Conservation (phyloP, 2,113 vertebrate species). For the Daboia siamensis region DNA sequence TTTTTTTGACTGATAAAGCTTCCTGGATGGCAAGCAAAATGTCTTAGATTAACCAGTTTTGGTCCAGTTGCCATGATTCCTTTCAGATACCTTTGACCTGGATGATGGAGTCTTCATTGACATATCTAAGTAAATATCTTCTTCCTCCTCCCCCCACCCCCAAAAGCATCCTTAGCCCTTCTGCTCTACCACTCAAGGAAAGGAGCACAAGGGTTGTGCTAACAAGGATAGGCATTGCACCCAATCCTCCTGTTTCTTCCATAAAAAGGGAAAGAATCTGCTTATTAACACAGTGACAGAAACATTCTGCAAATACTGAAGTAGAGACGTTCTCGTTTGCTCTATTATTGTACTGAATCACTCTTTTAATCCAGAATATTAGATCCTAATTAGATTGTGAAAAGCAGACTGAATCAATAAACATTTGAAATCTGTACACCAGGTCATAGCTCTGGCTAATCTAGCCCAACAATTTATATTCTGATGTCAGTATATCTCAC, state of each 20-base stretch:
- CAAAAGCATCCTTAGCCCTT: not conserved
- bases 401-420: not conserved
- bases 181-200: not conserved
- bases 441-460: not conserved
- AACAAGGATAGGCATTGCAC: not conserved
- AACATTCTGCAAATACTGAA: not conserved
- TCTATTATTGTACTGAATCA: not conserved
- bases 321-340: not conserved
- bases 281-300: not conserved
- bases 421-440: not conserved
- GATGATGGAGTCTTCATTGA: not conserved
- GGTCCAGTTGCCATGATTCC: not conserved
- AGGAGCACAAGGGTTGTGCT: not conserved
- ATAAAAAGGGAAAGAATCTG: not conserved
- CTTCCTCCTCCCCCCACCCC: not conserved
- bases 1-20: not conserved
- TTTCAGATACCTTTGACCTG: not conserved
- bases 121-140: not conserved
- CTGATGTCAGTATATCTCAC: not conserved
- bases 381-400: not conserved
- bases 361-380: not conserved
- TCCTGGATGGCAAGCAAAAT: not conserved
- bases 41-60: not conserved
- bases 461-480: not conserved
- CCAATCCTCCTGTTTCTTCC: not conserved